Evolutionary conservation across 2,113 vertebrate species (phyloP).

Genomic region (Monopterus albus): DNA sequence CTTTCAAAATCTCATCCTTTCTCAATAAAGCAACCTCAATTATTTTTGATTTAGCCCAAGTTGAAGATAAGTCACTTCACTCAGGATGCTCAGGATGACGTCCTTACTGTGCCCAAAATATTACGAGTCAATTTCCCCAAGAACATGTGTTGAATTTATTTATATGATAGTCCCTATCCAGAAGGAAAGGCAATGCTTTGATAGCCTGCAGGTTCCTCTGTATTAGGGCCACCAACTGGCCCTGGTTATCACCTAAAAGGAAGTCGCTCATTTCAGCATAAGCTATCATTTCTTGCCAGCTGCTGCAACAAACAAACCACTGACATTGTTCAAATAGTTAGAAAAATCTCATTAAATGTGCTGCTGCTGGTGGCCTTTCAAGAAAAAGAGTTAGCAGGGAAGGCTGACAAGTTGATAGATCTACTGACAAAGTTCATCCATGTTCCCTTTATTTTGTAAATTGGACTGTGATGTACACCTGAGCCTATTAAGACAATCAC

Average conservation of each 20-base stretch:
- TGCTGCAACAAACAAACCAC: too few species aligned
- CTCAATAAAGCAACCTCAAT: neutral
- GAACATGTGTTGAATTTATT: neutral
- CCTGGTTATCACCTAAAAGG: too few species aligned
- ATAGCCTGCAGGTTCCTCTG: too few species aligned
- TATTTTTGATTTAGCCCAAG: neutral
- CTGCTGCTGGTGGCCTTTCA: too few species aligned
- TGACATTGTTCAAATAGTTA: too few species aligned
- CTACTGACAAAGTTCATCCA: neutral
- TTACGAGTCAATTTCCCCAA: neutral
- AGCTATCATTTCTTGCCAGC: too few species aligned
- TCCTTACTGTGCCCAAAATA: neutral
- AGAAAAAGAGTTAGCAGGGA: too few species aligned
- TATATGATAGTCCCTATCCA: neutral
- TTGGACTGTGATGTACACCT: slow-evolving; percentile 8
- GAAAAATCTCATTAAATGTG: too few species aligned
- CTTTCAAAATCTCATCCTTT: too few species aligned
- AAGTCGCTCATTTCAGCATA: too few species aligned
- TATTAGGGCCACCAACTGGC: too few species aligned
- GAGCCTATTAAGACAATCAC: slow-evolving; percentile 14
- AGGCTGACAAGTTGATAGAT: neutral
- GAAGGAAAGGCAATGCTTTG: neutral
- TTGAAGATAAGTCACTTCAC: neutral
- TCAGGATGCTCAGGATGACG: neutral
- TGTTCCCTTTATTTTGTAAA: slow-evolving; percentile 11